phyloP scores from a whole-genome alignment of 2,113 vertebrate species.

The Phyllopteryx taeniolatus region DNA sequence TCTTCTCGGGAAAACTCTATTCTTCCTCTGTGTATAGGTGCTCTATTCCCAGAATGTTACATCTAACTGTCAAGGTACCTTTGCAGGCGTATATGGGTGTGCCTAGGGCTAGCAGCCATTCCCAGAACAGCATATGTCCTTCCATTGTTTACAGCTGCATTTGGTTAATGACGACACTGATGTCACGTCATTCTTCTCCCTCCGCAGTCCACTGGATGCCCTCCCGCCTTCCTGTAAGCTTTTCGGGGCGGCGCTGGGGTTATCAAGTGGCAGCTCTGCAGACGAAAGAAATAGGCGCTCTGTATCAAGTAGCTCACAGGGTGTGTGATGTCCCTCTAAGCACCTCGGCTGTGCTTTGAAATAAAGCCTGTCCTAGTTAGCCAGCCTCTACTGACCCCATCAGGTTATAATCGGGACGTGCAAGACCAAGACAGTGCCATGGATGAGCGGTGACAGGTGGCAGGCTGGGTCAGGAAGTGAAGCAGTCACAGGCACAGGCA shows the following conservation, averaged over 20 bases:
- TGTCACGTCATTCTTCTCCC: constrained; percentile 62
- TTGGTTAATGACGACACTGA: constrained; percentile 67
- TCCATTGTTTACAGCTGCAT: constrained; percentile 63
- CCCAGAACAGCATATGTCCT: constrained; percentile 60
- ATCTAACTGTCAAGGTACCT: constrained; percentile 44
- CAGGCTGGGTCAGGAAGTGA: constrained; percentile 36
- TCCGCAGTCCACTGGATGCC: constrained; percentile 18
- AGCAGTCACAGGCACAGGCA: constrained; percentile 15
- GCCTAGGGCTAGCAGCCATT: constrained; percentile 54
- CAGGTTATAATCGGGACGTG: constrained; percentile 45
- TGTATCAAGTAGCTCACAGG: constrained; percentile 45
- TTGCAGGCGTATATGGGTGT: constrained; percentile 50
- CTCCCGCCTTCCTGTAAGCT: constrained; percentile 21
- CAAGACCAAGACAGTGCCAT: constrained; percentile 17
- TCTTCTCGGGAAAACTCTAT: constrained; percentile 42
- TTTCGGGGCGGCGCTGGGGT: constrained; percentile 43
- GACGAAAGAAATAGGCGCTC: constrained; percentile 54
- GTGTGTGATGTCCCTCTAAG: constrained; percentile 36
- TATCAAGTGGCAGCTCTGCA: constrained; percentile 55
- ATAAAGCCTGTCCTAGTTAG: constrained; percentile 28
- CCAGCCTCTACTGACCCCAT: constrained; percentile 67
- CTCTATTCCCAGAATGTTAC: constrained; percentile 55
- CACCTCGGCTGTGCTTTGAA: constrained; percentile 24
- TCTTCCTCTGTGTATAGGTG: constrained; percentile 45
- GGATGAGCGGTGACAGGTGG: constrained; percentile 58